Base-by-base conservation (phyloP, 2,113 vertebrate genomes). In the Ailuropoda melanoleuca region DNA sequence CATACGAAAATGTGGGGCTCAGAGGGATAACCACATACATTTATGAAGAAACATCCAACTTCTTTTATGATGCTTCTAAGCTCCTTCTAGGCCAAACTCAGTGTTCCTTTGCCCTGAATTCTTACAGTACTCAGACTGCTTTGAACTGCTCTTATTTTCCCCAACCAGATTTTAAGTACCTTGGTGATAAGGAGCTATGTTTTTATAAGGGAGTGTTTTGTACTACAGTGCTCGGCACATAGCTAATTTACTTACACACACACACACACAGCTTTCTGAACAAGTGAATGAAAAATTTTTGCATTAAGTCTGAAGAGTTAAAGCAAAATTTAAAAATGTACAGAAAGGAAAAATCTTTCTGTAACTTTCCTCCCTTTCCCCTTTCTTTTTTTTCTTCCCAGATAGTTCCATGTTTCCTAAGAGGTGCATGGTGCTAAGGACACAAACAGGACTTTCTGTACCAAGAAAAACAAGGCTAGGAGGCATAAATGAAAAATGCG, bases 231-330 rank as follows among this genome's bases (percentile, higher is more conserved):
- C 24, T 62, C 50, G n/a, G 34, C 14, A 82, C 37, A 60, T 1
- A 77, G 75, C 21, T 6, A 66, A 83, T 43, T 93, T 84, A 66
- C 50, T 37, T 37, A 70, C n/a, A 68, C 8, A 13, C 66, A 39
- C 18, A 70, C 48, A 46, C 34, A 74, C 72, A 66, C n/a, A 55
- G 24, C 23, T 83, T 56, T 70, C 21, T 60, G 46, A 92, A 82
- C 43, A 58, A 95, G 26, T 53, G 13, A 88, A 62, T 11, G 5
- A 80, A 83, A 80, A 37, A 48, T 56, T 62, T 92, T 77, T 92
- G 74, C 62, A 68, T 84, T 95, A 95, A 39, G n/a, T 75, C 24
- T 89, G 19, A 90, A 90, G 94, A 95, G 18, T 81, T 58, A 97
- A 87, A 91, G 39, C 23, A 87, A 95, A 93, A 90, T 77, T 46